Evolutionary conservation across 2,113 vertebrate species (phyloP), one percentile per base, ranked within the genome.

Genomic region (Panurus biarmicus): DNA sequence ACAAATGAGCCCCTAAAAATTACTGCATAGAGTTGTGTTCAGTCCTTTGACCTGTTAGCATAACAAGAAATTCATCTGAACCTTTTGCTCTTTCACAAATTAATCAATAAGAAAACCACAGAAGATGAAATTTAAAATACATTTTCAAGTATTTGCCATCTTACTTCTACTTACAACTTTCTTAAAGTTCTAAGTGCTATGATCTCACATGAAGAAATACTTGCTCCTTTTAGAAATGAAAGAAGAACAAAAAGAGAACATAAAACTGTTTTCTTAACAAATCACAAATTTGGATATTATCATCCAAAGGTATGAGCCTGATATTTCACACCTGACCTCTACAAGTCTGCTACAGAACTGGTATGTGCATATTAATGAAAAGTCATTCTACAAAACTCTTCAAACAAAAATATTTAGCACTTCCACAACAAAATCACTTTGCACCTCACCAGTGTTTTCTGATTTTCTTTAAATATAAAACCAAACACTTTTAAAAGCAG

Each of bases 381-480:
- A 85, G 45, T 94, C 72, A 87, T 92, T 94, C 96, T 92, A 95
- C 57, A 88, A 77, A 94, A 42, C 88, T 94, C 84, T 95, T 90
- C 65, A 87, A 91, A 94, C 87, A 96, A 89, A 56, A 87, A 64
- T 64, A 79, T 96, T 96, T 94, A 94, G 96, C 2, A 76, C 70
- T 90, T 94, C 94, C 57, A 95, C 23, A 77, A 80, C 91, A 97
- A 96, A 96, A 95, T 73, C 17, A 85, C 65, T 72, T 88, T 69
- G 76, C 60, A 87, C 47, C 82, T 95, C 86, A 61, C 26, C 77
- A 90, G 65, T 69, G 73, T 87, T 91, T 97, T 94, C 70, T 85
- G 45, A 58, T 96, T 92, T 89, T 69, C 83, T 94, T 95, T 86
- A 89, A 96, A 91, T 88, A 89, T 57, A 94, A 97, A 97, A 62